phyloP scores from a whole-genome alignment of 2,888 invertebrate species.

The Ellobium chinense region DNA sequence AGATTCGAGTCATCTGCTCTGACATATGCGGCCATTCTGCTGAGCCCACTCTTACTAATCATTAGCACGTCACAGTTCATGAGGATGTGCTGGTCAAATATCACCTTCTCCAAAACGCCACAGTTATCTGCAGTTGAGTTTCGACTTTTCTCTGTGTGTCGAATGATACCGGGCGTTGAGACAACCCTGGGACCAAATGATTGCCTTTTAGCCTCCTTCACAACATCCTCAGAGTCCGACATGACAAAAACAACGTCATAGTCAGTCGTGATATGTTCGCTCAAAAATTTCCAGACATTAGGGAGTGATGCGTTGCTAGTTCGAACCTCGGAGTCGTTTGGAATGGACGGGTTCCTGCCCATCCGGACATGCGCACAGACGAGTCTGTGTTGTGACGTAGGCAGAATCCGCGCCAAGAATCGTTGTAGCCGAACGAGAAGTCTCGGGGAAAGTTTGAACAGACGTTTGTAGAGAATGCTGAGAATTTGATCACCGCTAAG shows the following conservation, averaged over 20 bases:
- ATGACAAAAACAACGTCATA: conserved; percentile 10
- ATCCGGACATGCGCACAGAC: conserved; percentile 37
- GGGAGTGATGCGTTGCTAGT: background rate
- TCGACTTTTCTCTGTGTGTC: background rate
- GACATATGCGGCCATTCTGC: background rate
- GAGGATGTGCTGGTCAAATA: conserved; percentile 30
- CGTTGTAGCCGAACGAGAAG: background rate
- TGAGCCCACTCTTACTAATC: conserved; percentile 29
- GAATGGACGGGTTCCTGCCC: conserved; percentile 23
- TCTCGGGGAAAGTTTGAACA: conserved; percentile 15
- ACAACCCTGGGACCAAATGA: background rate
- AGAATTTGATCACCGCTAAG: conserved; percentile 6
- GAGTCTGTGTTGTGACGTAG: conserved; percentile 3
- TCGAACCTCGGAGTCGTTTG: background rate
- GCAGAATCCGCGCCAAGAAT: background rate
- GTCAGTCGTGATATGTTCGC: background rate
- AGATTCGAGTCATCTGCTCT: background rate
- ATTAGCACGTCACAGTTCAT: conserved; percentile 38
- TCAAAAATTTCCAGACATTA: conserved; percentile 26
- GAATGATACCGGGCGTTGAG: background rate
- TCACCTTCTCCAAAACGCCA: conserved; percentile 12
- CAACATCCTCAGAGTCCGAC: conserved; percentile 4
- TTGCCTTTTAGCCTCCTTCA: background rate
- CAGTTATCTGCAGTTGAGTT: background rate
- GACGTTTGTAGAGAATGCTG: background rate